These are phyloP conservation scores for Actinostola sp. DNA, from an alignment of 92 coral and sea anemone genomes.

Conservation along the genomic window DNA sequence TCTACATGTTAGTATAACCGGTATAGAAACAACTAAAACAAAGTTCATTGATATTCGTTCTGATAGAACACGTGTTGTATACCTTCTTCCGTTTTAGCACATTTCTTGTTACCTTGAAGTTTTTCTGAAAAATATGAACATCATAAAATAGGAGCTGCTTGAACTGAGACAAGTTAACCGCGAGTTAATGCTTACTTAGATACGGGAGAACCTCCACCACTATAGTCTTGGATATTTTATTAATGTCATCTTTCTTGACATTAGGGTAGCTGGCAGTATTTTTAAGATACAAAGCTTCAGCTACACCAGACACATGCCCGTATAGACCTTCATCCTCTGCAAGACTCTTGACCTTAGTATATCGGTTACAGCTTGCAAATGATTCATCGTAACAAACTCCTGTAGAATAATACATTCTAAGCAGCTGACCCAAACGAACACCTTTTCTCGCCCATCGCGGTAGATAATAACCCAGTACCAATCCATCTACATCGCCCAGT, in stretches of 20 bases:
- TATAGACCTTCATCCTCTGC: constrained; percentile 19
- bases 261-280: constrained; percentile 22
- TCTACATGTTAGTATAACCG: too few species aligned
- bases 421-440: constrained; percentile 75
- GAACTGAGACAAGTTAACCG: too few species aligned
- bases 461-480: constrained; percentile 57
- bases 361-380: constrained; percentile 53
- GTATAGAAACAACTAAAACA: too few species aligned
- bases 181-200: constrained; percentile 48
- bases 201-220: constrained; percentile 24
- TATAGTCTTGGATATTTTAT: constrained; percentile 3
- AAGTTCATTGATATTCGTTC: too few species aligned
- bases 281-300: constrained; percentile 43
- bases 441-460: constrained; percentile 62
- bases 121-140: constrained; percentile 12
- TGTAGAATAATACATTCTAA: constrained; percentile 74
- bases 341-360: constrained; percentile 20
- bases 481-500: constrained; percentile 78
- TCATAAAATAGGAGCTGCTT: too few species aligned
- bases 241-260: constrained; percentile 34
- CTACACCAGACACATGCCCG: constrained; percentile 38
- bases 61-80: too few species aligned
- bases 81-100: constrained; percentile 26
- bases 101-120: constrained; percentile 2
- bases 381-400: constrained; percentile 58